phyloP scores from a whole-genome alignment of 2,113 vertebrate species.

The Antechinus stuartii region DNA sequence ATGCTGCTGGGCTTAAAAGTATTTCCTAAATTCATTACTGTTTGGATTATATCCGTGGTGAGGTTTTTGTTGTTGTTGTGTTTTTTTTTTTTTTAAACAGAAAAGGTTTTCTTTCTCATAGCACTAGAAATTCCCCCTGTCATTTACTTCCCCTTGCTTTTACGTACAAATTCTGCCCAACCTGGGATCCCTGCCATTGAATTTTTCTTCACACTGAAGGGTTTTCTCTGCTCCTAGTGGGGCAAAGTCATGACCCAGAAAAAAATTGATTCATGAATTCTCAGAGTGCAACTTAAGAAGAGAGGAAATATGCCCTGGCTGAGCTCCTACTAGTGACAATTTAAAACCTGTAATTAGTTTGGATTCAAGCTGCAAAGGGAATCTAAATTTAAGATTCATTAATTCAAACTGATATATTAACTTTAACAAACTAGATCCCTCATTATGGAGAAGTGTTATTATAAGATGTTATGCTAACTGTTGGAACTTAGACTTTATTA shows the following conservation, averaged over 20 bases:
- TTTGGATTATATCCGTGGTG: conserved; percentile 81
- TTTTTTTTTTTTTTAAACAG: conserved; percentile 59
- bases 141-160: conserved; percentile 84
- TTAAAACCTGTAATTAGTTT: conserved; percentile 91
- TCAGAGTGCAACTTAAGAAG: conserved; percentile 86
- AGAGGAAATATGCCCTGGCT: conserved; percentile 87
- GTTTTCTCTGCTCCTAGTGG: conserved; percentile 86
- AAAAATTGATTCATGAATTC: conserved; percentile 91
- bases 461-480: conserved; percentile 81
- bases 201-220: conserved; percentile 87
- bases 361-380: conserved; percentile 88
- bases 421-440: conserved; percentile 86
- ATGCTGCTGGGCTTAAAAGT: conserved; percentile 81
- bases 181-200: conserved; percentile 85
- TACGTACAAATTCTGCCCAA: conserved; percentile 83
- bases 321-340: conserved; percentile 88
- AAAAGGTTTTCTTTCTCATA: conserved; percentile 55
- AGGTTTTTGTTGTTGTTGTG: conserved; percentile 16
- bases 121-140: conserved; percentile 83
- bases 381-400: conserved; percentile 88
- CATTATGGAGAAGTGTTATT: conserved; percentile 83
- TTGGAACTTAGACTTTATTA: conserved; percentile 80
- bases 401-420: conserved; percentile 89
- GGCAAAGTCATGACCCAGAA: conserved; percentile 89
- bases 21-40: conserved; percentile 83